phyloP scores from a whole-genome alignment of 1,140 invertebrate genomes.

The Leguminivora glycinivorella region DNA sequence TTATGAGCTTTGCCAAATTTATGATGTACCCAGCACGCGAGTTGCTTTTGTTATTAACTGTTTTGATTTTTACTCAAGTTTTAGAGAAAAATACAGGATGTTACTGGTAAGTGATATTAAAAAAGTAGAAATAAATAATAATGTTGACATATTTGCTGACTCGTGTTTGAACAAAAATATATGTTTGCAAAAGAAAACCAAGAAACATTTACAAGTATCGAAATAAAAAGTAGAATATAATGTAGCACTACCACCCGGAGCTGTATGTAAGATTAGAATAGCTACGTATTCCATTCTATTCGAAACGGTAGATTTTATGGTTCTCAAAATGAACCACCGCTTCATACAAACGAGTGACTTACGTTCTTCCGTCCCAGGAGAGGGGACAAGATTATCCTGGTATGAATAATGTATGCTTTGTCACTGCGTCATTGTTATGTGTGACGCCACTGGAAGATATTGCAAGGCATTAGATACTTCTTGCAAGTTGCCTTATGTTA shows the following conservation, averaged over 20 bases:
- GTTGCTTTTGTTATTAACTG: constrained; percentile 12
- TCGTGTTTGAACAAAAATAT: no score
- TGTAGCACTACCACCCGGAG: background rate
- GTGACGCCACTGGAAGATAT: constrained; percentile 26
- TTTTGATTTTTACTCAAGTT: background rate
- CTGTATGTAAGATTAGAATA: background rate
- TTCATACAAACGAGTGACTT: constrained; percentile 28
- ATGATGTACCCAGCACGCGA: constrained; percentile 16
- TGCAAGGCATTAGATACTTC: constrained; percentile 9
- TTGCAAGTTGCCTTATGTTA: background rate
- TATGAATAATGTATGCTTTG: constrained; percentile 28
- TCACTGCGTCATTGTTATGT: constrained; percentile 27
- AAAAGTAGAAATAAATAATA: no score
- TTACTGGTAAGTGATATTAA: no score
- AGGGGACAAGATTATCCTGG: constrained; percentile 20
- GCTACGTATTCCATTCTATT: background rate
- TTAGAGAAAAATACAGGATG: background rate
- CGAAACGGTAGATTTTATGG: background rate
- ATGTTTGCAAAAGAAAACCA: no score
- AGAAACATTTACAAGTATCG: background rate
- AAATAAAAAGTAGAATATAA: background rate
- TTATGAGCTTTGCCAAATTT: constrained; percentile 26
- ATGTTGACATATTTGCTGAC: no score
- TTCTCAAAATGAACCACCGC: constrained; percentile 4
- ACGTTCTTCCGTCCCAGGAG: constrained; percentile 20